Evolutionary conservation across 2,888 invertebrate species (phyloP).

Genomic region (Cryptus armator): DNA sequence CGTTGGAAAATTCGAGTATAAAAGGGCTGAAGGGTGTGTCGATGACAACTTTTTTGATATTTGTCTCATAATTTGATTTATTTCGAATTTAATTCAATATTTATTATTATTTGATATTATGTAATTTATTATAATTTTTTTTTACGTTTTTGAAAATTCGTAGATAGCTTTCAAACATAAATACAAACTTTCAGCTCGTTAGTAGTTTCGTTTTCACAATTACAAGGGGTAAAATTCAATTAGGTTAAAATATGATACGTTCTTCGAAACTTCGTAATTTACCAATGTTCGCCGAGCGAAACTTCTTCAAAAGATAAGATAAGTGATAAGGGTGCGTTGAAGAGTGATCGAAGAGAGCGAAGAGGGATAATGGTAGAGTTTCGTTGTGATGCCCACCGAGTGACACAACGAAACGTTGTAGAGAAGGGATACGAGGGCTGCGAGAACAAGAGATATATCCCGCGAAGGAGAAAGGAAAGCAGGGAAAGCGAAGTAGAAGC

Average conservation of each 20-base stretch:
- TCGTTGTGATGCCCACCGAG: constrained; percentile 62
- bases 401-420: constrained; percentile 47
- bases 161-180: not conserved
- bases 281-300: constrained; percentile 31
- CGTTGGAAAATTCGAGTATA: too few species aligned
- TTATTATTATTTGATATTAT: too few species aligned
- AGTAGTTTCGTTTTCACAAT: not conserved
- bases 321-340: constrained; percentile 70
- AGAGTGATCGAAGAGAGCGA: constrained; percentile 63
- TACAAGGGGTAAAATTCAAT: not conserved
- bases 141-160: not conserved
- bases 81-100: not conserved
- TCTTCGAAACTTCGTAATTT: constrained; percentile 7
- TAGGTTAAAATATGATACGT: not conserved
- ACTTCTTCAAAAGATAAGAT: constrained; percentile 54
- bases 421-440: constrained; percentile 54
- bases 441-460: constrained; percentile 44
- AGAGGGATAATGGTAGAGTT: constrained; percentile 55
- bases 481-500: constrained; percentile 35
- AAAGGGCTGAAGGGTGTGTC: too few species aligned
- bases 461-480: constrained; percentile 41
- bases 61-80: not conserved
- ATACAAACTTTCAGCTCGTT: not conserved
- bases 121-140: too few species aligned
- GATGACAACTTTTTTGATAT: not conserved